A percentile compares a stretch with the other conserved stretches of the same genome.
phyloP scores from a whole-genome alignment of 2,888 invertebrate genomes.

The Cremastobaeus sp. region DNA sequence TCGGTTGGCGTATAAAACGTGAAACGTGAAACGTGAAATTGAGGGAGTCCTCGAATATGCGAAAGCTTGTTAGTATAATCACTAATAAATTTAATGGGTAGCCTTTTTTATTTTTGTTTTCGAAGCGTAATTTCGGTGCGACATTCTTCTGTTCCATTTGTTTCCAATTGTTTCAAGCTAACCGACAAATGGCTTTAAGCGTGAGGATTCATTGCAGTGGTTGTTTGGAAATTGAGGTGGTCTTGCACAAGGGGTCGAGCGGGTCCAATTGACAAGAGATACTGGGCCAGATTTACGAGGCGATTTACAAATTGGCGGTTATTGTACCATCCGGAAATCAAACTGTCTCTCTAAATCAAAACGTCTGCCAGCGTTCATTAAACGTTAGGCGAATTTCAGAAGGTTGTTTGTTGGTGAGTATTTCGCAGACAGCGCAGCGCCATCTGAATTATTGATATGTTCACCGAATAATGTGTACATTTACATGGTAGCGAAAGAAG shows the following conservation, averaged over 20 bases:
- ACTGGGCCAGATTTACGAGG: conserved; percentile 74
- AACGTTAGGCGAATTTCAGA: conserved; percentile 72
- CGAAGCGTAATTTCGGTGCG: conserved; percentile 51
- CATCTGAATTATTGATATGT: conserved; percentile 51
- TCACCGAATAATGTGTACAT: conserved; percentile 46
- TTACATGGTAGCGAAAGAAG: conserved; percentile 34
- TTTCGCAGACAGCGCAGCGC: conserved; percentile 53
- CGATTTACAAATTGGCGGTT: conserved; percentile 79
- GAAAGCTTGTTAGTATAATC: conserved; percentile 51
- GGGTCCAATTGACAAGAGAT: conserved; percentile 59
- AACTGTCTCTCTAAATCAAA: conserved; percentile 77
- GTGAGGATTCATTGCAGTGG: conserved; percentile 57
- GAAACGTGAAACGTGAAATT: neutral
- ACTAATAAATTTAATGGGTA: conserved; percentile 48
- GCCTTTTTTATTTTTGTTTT: conserved; percentile 36
- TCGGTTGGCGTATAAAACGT: no score
- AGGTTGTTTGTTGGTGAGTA: conserved; percentile 63
- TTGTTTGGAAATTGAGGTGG: conserved; percentile 58
- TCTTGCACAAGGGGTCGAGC: conserved; percentile 55
- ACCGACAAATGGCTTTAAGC: conserved; percentile 59
- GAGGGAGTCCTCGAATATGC: neutral
- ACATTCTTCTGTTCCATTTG: conserved; percentile 57
- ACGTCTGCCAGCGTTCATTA: conserved; percentile 75
- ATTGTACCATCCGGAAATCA: conserved; percentile 76
- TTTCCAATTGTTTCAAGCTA: conserved; percentile 59